Conservation (phyloP, 2,888 invertebrate species). For the Tachina fera region DNA sequence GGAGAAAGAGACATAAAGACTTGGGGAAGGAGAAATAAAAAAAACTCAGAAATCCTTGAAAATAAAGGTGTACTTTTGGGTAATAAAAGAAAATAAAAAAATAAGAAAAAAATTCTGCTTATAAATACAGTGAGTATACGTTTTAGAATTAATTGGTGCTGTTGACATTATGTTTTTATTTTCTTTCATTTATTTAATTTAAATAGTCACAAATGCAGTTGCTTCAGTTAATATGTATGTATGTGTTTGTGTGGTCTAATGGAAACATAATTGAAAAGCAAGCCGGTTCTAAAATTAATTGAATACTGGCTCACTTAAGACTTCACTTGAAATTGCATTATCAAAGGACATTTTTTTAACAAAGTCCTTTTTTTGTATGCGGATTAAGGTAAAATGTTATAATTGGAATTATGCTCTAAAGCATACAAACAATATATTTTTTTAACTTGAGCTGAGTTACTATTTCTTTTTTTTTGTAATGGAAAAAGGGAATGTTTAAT, state of each 20-base stretch:
- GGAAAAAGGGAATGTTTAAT: too few relatives aligned
- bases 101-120: conserved; percentile 59
- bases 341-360: conserved; percentile 54
- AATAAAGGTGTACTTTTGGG: conserved; percentile 57
- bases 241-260: conserved; percentile 16
- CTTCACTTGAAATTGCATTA: conserved; percentile 52
- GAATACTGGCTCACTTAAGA: conserved; percentile 59
- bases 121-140: conserved; percentile 74
- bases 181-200: conserved; percentile 34
- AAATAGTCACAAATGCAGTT: conserved; percentile 54
- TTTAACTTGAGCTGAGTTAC: neutral
- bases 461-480: neutral
- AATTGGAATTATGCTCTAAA: conserved; percentile 40
- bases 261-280: conserved; percentile 28
- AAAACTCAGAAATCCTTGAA: conserved; percentile 54
- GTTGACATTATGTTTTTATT: conserved; percentile 79
- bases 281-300: conserved; percentile 56
- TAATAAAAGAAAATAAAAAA: conserved; percentile 11
- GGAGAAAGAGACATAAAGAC: neutral
- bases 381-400: conserved; percentile 32
- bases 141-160: conserved; percentile 82
- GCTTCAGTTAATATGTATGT: neutral
- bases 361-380: conserved; percentile 21
- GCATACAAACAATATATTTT: conserved; percentile 14
- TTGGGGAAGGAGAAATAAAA: neutral